Base-by-base conservation (phyloP, 2,113 vertebrate species). In the Oreocharis arfaki region DNA sequence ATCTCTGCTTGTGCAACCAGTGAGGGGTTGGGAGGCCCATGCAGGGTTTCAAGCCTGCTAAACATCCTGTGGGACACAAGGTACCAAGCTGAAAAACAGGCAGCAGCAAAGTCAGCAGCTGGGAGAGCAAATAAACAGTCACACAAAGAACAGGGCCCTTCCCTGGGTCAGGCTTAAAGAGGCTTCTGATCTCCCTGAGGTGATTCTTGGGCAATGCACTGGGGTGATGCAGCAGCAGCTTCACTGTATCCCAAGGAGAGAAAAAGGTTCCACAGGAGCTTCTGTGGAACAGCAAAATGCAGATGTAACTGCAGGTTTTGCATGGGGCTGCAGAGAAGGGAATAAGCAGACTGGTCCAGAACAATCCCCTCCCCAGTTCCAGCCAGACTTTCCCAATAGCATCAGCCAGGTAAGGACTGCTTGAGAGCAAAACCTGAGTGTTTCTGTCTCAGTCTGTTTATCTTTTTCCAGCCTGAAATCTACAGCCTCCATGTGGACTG, bases 401-500 rank as follows among this genome's bases (percentile, higher is more conserved):
- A 14, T 26, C 47, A 64, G 24, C 18, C n/a, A 49, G 16, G 20
- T 75, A 35, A 74, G 68, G 53, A n/a, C 41, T 44, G 14, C 7
- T 50, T 3, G 21, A 9, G 22, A 64, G 7, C 9, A 56, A 84
- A 76, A 30, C 0, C 6, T 13, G 53, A 5, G 2, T 30, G 26
- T 67, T 86, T 59, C 44, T 56, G 5, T 50, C 82, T 86, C 60
- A 65, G 12, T 22, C 28, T 77, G 23, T 65, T 68, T 12, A 3
- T 37, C 35, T 47, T 71, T 39, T 60, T 11, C 59, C 53, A 97
- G 97, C 70, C 92, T 75, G 97, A 99, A 89, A 98, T 99, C 97
- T 98, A 99, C 97, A 99, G 98, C 90, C 98, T 99, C 92, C 98
- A 97, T 0, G 98, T 99, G 96, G 98, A 99, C 96, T 98, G 98